A percentile compares a stretch with the other conserved stretches of the same genome.
Conservation (phyloP, 2,113 vertebrate genomes). For the Bujurquina vittata region DNA sequence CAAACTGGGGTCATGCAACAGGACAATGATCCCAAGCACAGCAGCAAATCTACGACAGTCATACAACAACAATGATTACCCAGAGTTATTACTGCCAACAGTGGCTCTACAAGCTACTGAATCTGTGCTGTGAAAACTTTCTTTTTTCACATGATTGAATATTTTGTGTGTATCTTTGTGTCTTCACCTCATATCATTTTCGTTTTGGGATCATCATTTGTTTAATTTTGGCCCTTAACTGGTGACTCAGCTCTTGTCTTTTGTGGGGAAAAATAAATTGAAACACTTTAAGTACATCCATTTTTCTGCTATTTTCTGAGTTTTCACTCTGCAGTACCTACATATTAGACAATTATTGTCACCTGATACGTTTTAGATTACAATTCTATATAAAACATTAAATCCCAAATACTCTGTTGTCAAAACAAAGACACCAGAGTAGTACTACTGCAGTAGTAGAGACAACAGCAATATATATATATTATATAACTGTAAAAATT, state of each 20-base stretch:
- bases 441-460: no score
- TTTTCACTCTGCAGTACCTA: neutral
- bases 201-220: neutral
- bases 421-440: neutral
- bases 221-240: neutral
- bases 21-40: neutral
- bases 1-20: neutral
- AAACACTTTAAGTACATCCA: neutral
- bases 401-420: neutral
- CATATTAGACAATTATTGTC: neutral
- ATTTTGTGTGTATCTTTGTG: neutral
- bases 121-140: neutral
- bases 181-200: neutral
- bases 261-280: neutral
- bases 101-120: neutral
- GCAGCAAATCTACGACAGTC: neutral
- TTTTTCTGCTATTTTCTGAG: neutral
- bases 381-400: neutral
- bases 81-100: neutral
- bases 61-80: neutral
- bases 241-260: neutral
- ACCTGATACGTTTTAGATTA: neutral
- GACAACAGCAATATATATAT: no score
- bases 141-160: neutral
- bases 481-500: no score